phyloP scores from a whole-genome alignment of 2,797 vertebrate species.

The Melanitta fusca region DNA sequence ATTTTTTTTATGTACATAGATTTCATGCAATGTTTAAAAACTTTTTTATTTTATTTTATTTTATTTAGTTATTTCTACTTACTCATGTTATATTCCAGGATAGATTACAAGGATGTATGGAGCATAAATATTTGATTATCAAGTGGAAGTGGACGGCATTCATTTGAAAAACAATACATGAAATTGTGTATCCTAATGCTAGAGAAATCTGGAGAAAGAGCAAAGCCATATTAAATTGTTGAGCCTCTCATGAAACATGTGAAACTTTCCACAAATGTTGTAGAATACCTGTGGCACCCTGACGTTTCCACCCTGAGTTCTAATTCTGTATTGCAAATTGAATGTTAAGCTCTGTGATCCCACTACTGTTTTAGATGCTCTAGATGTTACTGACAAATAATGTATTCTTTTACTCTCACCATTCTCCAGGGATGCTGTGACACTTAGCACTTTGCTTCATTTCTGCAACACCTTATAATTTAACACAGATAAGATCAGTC shows the following conservation, averaged over 20 bases:
- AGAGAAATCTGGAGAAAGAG: not conserved
- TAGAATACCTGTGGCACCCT: not conserved
- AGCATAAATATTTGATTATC: not conserved
- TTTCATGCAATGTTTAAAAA: not conserved
- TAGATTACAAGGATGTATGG: not conserved
- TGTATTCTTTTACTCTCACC: not conserved
- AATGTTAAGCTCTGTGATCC: not conserved
- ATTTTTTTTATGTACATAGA: not conserved
- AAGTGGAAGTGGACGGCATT: rapidly evolving
- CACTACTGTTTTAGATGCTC: not conserved
- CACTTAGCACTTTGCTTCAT: not conserved
- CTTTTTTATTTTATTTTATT: not conserved
- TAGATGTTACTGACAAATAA: not conserved
- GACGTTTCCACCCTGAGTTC: not conserved
- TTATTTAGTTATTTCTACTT: not conserved
- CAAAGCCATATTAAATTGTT: not conserved
- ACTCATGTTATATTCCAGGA: not conserved
- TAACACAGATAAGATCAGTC: not conserved
- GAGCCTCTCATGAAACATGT: not conserved
- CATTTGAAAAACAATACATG: not conserved
- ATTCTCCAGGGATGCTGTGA: not conserved
- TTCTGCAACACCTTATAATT: not conserved
- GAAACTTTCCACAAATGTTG: not conserved
- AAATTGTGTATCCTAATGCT: not conserved
- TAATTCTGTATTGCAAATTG: not conserved